A percentile compares a stretch with the other conserved stretches of the same genome.
phyloP scores from a whole-genome alignment of 1,140 invertebrate species.

The Ips nitidus region DNA sequence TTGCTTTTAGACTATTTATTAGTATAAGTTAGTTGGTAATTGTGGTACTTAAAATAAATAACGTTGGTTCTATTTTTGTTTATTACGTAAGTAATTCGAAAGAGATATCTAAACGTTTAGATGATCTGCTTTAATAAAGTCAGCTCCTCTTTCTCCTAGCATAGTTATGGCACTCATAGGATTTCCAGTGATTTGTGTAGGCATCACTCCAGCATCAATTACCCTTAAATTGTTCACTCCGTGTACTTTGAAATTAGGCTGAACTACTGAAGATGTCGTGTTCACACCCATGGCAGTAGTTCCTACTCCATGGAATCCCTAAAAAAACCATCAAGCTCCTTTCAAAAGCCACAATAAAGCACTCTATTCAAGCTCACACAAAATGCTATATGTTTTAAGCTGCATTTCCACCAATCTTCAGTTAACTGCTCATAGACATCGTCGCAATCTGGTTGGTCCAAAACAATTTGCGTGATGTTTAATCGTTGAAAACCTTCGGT shows the following conservation, averaged over 20 bases:
- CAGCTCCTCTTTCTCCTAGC: slow-evolving; percentile 51
- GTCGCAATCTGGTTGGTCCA: slow-evolving; percentile 5
- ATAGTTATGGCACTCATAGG: slow-evolving; percentile 55
- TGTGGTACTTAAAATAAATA: slow-evolving; percentile 4
- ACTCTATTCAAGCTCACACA: neutral
- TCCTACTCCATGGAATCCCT: slow-evolving; percentile 56
- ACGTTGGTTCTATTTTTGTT: neutral
- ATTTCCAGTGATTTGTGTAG: slow-evolving; percentile 53
- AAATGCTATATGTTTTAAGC: neutral
- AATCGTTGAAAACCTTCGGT: slow-evolving; percentile 56
- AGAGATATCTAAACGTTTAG: neutral
- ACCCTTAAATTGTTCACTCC: slow-evolving; percentile 54
- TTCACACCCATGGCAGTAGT: slow-evolving; percentile 64
- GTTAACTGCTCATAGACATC: slow-evolving; percentile 6
- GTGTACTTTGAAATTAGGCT: slow-evolving; percentile 51
- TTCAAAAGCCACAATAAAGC: neutral
- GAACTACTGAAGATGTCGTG: slow-evolving; percentile 53
- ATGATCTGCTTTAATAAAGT: slow-evolving; percentile 13
- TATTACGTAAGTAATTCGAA: neutral
- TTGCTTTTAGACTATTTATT: neutral
- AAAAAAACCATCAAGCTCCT: neutral
- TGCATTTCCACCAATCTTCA: slow-evolving; percentile 30
- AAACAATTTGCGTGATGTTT: slow-evolving; percentile 46
- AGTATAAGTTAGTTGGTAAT: neutral
- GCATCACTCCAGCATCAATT: slow-evolving; percentile 51